A percentile compares a stretch with the other conserved stretches of the same genome.
These are phyloP conservation scores for Kryptolebias marmoratus DNA, from an alignment of 2,113 vertebrate genomes.

Conservation along the genomic window DNA sequence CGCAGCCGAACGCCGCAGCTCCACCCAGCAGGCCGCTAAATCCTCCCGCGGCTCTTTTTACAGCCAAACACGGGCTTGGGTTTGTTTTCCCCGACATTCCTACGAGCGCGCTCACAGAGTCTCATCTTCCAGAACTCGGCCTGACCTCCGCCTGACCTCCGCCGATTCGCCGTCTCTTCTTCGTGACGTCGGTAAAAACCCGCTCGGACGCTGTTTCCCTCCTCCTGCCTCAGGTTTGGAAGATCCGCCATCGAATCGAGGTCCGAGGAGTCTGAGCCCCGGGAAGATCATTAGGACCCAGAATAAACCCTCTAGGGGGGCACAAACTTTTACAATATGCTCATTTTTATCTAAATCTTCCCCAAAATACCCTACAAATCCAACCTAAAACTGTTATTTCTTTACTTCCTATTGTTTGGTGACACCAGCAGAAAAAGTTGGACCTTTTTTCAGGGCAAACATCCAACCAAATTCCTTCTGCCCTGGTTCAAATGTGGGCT, in stretches of 20 bases:
- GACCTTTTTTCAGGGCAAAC: not conserved
- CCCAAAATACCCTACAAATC: no score
- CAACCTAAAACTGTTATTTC: no score
- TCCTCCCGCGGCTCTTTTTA: slow-evolving; percentile 6
- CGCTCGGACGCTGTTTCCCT: not conserved
- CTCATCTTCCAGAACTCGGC: not conserved
- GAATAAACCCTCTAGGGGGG: no score
- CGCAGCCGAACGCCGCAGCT: no score
- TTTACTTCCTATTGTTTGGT: no score
- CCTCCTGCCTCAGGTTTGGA: no score
- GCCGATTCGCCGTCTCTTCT: not conserved
- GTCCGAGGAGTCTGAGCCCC: no score
- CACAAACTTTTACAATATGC: no score
- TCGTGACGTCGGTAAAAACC: not conserved
- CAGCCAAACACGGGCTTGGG: not conserved
- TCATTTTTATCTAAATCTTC: no score
- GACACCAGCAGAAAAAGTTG: no score
- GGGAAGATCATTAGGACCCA: no score
- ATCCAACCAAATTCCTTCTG: not conserved
- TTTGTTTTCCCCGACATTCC: not conserved
- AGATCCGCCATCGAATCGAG: no score
- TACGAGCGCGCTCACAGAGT: not conserved
- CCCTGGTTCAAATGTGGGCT: not conserved
- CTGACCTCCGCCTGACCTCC: not conserved
- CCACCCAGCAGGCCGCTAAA: slow-evolving; percentile 1